Base-by-base conservation (phyloP, 1,140 invertebrate genomes). In the Tribolium madens region DNA sequence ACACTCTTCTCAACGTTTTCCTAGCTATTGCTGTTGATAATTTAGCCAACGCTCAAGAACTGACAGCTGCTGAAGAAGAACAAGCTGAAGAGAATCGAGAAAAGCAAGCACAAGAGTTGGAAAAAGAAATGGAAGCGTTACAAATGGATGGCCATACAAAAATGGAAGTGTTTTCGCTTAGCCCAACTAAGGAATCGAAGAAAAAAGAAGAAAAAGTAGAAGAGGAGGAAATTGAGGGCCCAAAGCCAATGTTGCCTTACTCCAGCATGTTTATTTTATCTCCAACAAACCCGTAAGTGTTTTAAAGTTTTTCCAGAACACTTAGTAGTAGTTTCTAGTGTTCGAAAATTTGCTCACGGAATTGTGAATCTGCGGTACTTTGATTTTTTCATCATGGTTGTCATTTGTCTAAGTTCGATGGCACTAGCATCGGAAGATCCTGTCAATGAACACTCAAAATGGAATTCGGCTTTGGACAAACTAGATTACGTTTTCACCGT, bases 1-100 rank as follows among this genome's bases (percentile, higher is more conserved):
- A 99, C 89, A 99, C 98, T 79, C 92, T 99, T 88, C 93, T 99
- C 82, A 99, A 99, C 89, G 98, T 99, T 84, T 99, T 99, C 93
- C 97, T 99, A 95, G 98, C 98, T 91, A 99, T 99, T 91, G 98
- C 98, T 88, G 98, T 99, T 80, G 98, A 99, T 90, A 99, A 99
- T 90, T 94, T 99, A 91, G 98, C 98, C 81, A 99, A 99, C 88
- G 98, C 98, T 79, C 98, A 99, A 90, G 98, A 99, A 90, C 89
- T 99, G 81, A 99, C 98, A 83, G 97, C 97, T 83, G 98, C 97
- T 80, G 97, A 99, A 90, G 98, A 99, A 88, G 97, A 99, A 88
- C 95, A 97, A 89, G 94, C 96, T 81, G 97, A 96, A 87, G 95
- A 97, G 87, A 95, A 97, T 85, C 82, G 82, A 73, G 95, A 97